These are phyloP conservation scores for Hirudo medicinalis DNA, from an alignment of 1,140 invertebrate species.

Conservation along the genomic window DNA sequence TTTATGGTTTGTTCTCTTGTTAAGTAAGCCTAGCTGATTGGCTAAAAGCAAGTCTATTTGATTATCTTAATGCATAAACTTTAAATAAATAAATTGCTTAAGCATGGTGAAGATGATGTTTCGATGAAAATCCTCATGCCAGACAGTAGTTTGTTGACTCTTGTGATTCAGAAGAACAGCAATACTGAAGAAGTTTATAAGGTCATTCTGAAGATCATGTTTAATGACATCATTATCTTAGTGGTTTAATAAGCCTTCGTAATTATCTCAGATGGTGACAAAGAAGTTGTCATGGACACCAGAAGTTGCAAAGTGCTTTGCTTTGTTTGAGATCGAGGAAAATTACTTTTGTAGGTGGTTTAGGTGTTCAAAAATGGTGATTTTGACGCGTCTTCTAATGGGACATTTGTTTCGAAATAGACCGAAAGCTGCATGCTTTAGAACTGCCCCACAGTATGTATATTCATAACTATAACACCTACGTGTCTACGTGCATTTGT, in stretches of 20 bases:
- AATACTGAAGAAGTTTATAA: conserved; percentile 80
- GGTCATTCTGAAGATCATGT: conserved; percentile 25
- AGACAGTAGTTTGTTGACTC: conserved; percentile 71
- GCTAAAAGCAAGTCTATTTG: background rate
- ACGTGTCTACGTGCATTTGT: conserved; percentile 79
- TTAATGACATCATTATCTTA: background rate
- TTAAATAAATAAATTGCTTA: background rate
- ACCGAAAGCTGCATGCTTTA: conserved; percentile 78
- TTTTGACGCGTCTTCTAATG: background rate
- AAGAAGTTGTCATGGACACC: conserved; percentile 68
- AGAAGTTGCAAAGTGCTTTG: conserved; percentile 76
- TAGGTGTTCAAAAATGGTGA: background rate
- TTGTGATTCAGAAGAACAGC: conserved; percentile 78
- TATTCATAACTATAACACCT: conserved; percentile 96
- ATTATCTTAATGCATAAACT: background rate
- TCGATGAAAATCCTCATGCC: background rate
- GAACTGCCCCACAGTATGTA: conserved; percentile 94
- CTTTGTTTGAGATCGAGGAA: conserved; percentile 86
- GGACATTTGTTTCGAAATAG: conserved; percentile 43
- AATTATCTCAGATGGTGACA: conserved; percentile 51
- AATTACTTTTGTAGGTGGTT: conserved; percentile 37
- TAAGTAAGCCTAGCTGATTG: no score
- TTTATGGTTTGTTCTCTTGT: background rate
- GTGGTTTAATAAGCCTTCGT: background rate
- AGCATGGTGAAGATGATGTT: background rate